phyloP scores from a whole-genome alignment of 2,113 vertebrate genomes.

The Pelusios castaneus region DNA sequence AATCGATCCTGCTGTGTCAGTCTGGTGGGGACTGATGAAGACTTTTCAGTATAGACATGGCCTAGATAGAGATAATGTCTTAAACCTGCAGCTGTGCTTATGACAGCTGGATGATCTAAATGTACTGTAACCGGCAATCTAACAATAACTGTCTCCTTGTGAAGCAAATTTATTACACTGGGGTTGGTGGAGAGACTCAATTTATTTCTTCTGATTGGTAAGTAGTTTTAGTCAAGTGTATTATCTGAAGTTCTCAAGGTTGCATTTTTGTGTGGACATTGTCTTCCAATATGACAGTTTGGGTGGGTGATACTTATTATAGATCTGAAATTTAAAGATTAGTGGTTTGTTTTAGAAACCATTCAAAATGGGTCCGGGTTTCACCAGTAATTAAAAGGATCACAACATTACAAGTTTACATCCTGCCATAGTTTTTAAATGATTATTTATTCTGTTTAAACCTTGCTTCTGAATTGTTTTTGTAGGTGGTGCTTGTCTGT shows the following conservation, averaged over 20 bases:
- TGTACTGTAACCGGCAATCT: neutral
- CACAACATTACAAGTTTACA: neutral
- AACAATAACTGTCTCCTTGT: neutral
- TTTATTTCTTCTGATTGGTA: too few species aligned
- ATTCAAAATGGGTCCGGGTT: neutral
- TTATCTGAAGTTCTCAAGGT: neutral
- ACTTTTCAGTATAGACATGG: too few species aligned
- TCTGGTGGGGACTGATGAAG: too few species aligned
- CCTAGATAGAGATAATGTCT: neutral
- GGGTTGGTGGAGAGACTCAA: neutral
- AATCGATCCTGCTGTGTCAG: too few species aligned
- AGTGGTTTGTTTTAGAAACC: neutral
- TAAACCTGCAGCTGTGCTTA: neutral
- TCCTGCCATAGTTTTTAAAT: neutral
- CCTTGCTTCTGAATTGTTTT: neutral
- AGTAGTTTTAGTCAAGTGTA: neutral
- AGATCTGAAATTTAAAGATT: fast-evolving
- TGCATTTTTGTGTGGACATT: neutral
- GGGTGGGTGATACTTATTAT: neutral
- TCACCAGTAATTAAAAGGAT: neutral
- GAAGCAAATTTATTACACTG: neutral
- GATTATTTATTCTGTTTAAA: neutral
- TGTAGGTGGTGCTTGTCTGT: neutral
- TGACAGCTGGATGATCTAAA: neutral
- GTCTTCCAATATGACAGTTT: neutral